Conservation (phyloP, 1,140 invertebrate species). For the Venustaconcha ellipsiformis region DNA sequence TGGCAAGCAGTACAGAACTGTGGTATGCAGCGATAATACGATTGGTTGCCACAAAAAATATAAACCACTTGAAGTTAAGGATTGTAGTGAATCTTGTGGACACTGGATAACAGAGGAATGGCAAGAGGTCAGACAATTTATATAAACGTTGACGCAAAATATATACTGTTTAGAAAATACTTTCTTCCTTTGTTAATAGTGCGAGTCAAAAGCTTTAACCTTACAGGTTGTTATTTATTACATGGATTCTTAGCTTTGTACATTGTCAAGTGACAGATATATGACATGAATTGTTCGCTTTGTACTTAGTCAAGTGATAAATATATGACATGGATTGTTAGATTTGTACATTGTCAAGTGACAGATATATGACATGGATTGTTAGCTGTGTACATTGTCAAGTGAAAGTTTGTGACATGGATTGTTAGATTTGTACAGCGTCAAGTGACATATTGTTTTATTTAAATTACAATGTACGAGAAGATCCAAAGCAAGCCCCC, state of each 20-base stretch:
- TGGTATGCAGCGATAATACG: conserved; percentile 61
- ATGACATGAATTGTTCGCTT: too few relatives aligned
- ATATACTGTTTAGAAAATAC: neutral
- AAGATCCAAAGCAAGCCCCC: neutral
- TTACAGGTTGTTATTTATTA: neutral
- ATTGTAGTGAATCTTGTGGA: conserved; percentile 68
- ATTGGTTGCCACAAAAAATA: conserved; percentile 59
- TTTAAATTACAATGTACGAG: too few relatives aligned
- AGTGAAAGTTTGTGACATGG: neutral
- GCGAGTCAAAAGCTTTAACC: neutral
- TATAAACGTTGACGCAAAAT: neutral
- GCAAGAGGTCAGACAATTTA: conserved; percentile 39
- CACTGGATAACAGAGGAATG: conserved; percentile 63
- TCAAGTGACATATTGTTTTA: neutral
- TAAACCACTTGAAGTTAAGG: conserved; percentile 57
- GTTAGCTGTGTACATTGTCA: neutral
- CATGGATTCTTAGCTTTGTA: neutral
- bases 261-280: neutral
- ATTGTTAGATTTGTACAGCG: neutral
- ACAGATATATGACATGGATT: neutral
- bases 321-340: neutral
- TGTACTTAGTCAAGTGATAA: neutral
- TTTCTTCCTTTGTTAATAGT: neutral
- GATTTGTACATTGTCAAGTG: neutral
- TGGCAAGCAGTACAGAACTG: conserved; percentile 60